phyloP scores from a whole-genome alignment of 64 coral and sea anemone genomes.

The Montipora cactus region DNA sequence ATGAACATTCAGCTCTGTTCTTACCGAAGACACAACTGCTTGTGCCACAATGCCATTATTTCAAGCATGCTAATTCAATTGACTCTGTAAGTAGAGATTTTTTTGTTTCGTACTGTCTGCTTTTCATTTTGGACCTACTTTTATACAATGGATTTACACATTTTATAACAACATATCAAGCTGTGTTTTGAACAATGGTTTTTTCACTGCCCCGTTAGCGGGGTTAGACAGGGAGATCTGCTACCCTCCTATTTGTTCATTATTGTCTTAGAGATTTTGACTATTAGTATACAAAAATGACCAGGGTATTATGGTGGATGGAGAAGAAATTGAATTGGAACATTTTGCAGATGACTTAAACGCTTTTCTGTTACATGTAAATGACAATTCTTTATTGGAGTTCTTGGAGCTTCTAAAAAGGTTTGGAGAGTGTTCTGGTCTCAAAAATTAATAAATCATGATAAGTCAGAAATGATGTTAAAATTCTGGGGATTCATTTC shows the following conservation, averaged over 20 bases:
- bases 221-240: neutral
- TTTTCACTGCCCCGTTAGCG: neutral
- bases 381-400: neutral
- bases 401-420: neutral
- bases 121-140: neutral
- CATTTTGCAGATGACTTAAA: slow-evolving; percentile 54
- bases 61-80: slow-evolving; percentile 1
- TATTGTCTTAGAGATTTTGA: neutral
- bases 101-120: neutral
- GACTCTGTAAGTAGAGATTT: slow-evolving; percentile 28
- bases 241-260: neutral
- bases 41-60: neutral
- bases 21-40: no score
- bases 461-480: slow-evolving; percentile 35
- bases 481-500: slow-evolving; percentile 24
- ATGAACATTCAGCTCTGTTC: no score
- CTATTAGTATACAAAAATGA: neutral
- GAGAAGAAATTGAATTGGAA: slow-evolving; percentile 18
- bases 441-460: slow-evolving; percentile 4
- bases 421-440: slow-evolving; percentile 11
- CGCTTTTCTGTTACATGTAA: neutral
- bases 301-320: slow-evolving; percentile 7
- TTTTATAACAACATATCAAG: neutral
- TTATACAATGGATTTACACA: slow-evolving; percentile 12
- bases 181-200: neutral